Base-by-base conservation (phyloP, 1,140 invertebrate genomes). In the Colletes latitarsis region DNA sequence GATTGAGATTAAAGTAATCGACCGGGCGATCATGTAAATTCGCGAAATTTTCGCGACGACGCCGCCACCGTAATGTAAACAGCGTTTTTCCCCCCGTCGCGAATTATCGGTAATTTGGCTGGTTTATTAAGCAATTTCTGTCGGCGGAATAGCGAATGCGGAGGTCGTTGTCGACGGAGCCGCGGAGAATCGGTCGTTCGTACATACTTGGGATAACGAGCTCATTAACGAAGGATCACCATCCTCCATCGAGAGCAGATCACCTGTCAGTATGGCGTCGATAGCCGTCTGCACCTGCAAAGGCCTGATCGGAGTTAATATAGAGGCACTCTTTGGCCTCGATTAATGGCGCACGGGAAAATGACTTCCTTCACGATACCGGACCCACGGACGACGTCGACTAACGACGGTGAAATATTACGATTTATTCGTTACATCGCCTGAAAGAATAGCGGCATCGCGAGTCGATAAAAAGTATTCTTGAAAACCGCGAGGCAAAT, bases 261-360 rank as follows among this genome's bases (percentile, higher is more conserved):
- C 86, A 84, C 78, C 82, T 84, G 85, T 87, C 85, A 87, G 84
- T 73, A 74, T 73, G 77, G 71, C 85, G 71, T 87, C 73, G 72
- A 73, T 67, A 74, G 55, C 57, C 66, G 69, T 73, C 70, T 81
- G 86, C 85, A 87, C 81, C 82, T 87, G 85, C 74, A 62, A 49
- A 49, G n/a, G 39, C 57, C 21, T 68, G 84, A 82, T 82, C 53
- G 30, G 55, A 10, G 71, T 53, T 74, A 82, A 70, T 49, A 62
- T 69, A n/a, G 17, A 57, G n/a, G 63, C 39, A 67, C 53, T 69
- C 57, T 46, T 68, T 46, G 46, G 53, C 53, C 72, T 63, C 66
- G 74, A 77, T 81, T 81, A 70, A 81, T 55, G 66, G 41, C 57
- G 15, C 46, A n/a, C 66, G 3, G 49, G 70, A 62, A 76, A 81